Percentiles rank a stretch among this genome's conserved stretches.
Evolutionary conservation across 2,113 vertebrate species (phyloP).

Genomic region (Jaculus jaculus): DNA sequence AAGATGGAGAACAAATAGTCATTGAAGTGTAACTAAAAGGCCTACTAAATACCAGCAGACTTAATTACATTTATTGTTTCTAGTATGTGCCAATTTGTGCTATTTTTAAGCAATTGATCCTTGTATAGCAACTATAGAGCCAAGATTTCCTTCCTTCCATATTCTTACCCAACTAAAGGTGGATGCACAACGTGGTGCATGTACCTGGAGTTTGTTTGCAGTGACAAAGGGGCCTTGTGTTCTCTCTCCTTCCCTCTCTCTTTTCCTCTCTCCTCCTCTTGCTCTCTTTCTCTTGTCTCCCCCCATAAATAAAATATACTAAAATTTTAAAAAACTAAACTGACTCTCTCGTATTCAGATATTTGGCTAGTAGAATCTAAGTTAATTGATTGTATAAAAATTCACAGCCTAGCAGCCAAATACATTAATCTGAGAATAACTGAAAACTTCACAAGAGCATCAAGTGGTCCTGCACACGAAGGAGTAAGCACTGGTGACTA

Average conservation of each 20-base stretch:
- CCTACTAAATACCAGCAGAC: not conserved
- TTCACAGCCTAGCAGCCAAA: slow-evolving; percentile 47
- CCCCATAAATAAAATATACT: no score
- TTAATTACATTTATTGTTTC: not conserved
- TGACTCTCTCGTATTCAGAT: slow-evolving; percentile 47
- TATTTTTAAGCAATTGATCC: slow-evolving; percentile 43
- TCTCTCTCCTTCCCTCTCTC: no score
- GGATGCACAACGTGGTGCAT: no score
- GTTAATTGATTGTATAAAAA: slow-evolving; percentile 73
- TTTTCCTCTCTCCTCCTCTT: no score
- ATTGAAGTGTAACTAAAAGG: not conserved
- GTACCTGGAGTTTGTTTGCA: no score
- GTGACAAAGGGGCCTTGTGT: no score
- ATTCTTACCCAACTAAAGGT: not conserved
- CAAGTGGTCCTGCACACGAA: not conserved
- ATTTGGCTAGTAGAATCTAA: slow-evolving; percentile 50
- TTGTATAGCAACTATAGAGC: not conserved
- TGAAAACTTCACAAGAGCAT: slow-evolving; percentile 39
- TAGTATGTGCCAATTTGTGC: not conserved
- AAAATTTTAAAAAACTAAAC: slow-evolving; percentile 51
- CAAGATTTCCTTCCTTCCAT: slow-evolving; percentile 31
- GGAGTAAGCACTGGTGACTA: not conserved
- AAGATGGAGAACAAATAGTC: not conserved
- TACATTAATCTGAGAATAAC: slow-evolving; percentile 43
- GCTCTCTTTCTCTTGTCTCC: no score